Percentiles rank a stretch among this genome's conserved stretches.
Conservation (phyloP, 1,140 invertebrate species). For the Eurosta solidaginis region DNA sequence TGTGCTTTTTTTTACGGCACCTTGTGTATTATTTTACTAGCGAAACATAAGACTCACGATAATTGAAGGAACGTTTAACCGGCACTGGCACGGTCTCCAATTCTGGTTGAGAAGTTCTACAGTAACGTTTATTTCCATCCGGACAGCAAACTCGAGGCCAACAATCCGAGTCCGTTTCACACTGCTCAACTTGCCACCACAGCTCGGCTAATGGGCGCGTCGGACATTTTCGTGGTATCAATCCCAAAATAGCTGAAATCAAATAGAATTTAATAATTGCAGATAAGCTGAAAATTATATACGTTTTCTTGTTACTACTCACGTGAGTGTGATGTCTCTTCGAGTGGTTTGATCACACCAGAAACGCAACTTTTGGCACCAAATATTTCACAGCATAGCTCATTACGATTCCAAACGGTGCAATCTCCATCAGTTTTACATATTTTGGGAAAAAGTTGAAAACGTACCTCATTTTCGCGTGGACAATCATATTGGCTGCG, state of each 20-base stretch:
- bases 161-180: constrained; percentile 69
- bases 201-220: constrained; percentile 68
- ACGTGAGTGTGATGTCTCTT: constrained; percentile 65
- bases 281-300: neutral
- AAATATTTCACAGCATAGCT: constrained; percentile 64
- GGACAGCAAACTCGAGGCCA: constrained; percentile 74
- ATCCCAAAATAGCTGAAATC: constrained; percentile 65
- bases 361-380: constrained; percentile 63
- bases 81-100: constrained; percentile 67
- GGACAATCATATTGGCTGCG: constrained; percentile 61
- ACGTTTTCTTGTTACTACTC: constrained; percentile 43
- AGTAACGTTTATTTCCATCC: constrained; percentile 68
- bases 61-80: constrained; percentile 58
- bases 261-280: constrained; percentile 1
- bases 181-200: constrained; percentile 69
- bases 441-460: constrained; percentile 63
- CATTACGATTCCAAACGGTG: constrained; percentile 61
- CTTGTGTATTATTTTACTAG: neutral
- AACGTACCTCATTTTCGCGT: constrained; percentile 60
- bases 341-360: constrained; percentile 63
- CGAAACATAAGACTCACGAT: constrained; percentile 54
- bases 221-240: constrained; percentile 70
- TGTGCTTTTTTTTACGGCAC: too few relatives aligned
- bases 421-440: constrained; percentile 65
- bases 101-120: constrained; percentile 68